Base-by-base conservation (phyloP, 2,797 vertebrate species). In the Manis javanica region DNA sequence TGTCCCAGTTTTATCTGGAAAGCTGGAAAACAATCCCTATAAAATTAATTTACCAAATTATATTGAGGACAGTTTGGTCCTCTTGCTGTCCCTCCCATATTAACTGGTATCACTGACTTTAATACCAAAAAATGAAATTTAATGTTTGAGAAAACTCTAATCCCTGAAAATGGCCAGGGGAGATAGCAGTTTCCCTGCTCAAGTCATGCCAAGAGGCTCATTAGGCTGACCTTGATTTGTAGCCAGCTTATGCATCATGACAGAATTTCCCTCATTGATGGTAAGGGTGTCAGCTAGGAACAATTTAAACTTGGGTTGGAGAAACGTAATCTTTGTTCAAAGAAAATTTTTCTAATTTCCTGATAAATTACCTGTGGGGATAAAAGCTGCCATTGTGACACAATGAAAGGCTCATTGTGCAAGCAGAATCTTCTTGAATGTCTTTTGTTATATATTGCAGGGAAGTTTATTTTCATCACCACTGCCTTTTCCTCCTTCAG, bases 351-450 rank as follows among this genome's bases (percentile, higher is more conserved):
- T 37, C 37, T 84, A 8, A 96, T 92, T 96, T 97, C 92, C 97
- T 95, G 81, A 42, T 87, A 85, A 84, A 74, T 92, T 90, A 61
- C 53, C 29, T 31, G 15, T 42, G 31, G 42, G 74, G 66, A 96
- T 90, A 97, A 96, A 96, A 66, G 31, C 5, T 91, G 42, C n/a
- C 63, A 82, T 83, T 98, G 93, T 96, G 91, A 78, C 46, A 55
- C 69, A 91, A 4, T 90, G 85, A 96, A 94, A 97, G 71, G 29
- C 14, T 91, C 31, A 85, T 96, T 97, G 74, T 95, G 16, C 18
- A 75, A 34, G 51, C 5, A 51, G 18, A 64, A 69, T 85, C 66
- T 90, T 75, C 26, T 66, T 63, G 79, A 81, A 59, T 94, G 79
- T 63, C 72, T 93, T 95, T 49, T 78, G 24, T 85, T 24, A 26